Evolutionary conservation across 2,797 vertebrate genomes (phyloP), one percentile per base, ranked within the genome.

Genomic region (Arctocebus calabarensis): DNA sequence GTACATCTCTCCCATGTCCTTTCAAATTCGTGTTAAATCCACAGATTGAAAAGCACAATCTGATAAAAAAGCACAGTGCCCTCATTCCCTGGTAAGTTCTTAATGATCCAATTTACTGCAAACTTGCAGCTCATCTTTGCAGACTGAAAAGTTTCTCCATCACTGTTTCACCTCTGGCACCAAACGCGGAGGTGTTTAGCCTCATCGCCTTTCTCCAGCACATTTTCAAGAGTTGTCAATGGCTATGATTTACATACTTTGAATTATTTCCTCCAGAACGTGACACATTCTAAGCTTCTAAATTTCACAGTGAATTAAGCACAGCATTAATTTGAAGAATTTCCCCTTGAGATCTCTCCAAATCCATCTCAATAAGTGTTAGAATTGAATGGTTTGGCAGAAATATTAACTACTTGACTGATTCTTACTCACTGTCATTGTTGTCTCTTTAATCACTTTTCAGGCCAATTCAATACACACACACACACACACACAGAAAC

Each of bases 21-120:
- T 13, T 7, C 61, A 9, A 95, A 97, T 97, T 96, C 59, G 70
- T 32, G 3, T 71, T 79, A 85, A 88, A 91, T 96, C 32, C 73
- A 62, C 85, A 91, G 87, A 95, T 94, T 91, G 23, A 84, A n/a
- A 45, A 16, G 48, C 48, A 52, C 48, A 52, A 52, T 52, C 32
- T n/a, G 32, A 20, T n/a, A 29, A 61, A 61, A 94, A 34, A 84
- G 40, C 19, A 74, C 27, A 94, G 48, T 43, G 64, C 8, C 75
- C 7, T 97, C 75, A 84, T 74, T 95, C 75, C 27, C 32, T 22
- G 12, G 82, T 34, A n/a, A 84, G 77, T 94, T 95, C 7, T 66
- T 68, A 77, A 52, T n/a, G 84, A 74, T 62, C 22, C 55, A 84
- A 78, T 91, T 84, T 90, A 82, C 40, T 37, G 1, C 4, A 66